Evolutionary conservation across 1,140 invertebrate species (phyloP), one percentile per base, ranked within the genome.

Genomic region (Thereuonema tuberculata): DNA sequence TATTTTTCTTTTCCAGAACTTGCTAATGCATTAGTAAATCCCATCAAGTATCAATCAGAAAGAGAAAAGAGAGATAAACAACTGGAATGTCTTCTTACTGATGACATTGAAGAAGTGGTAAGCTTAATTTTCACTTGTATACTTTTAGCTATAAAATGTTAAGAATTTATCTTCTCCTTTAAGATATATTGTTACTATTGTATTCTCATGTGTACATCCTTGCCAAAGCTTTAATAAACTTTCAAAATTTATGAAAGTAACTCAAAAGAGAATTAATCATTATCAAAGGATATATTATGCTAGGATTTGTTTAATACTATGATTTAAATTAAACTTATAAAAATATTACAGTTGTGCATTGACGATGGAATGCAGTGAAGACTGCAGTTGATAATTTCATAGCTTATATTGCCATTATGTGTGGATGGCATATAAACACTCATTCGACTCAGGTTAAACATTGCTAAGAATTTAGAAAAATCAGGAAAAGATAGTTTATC

Each of bases 11-110:
- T 64, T 67, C 9, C 65, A 61, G 92, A 94, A 69, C 84, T 98
- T 71, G 96, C 96, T 2, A 93, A 98, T 72, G 94, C 94, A 2
- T 73, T 99, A 59, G 93, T 93, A 12, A 98, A 98, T 77, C 96
- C 95, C 0, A 94, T 96, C 62, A 95, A 96, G 69, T 97, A 94
- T 75, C 89, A 97, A 71, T 93, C 87, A 67, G 88, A 93, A 73
- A 72, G 87, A 61, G 92, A 98, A 67, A 97, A 95, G 72, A 81
- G 93, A 24, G 83, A 85, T 23, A 85, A 93, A 68, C 93, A 96
- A 70, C 77, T 98, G 62, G 83, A n/a, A n/a, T n/a, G 87, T 0
- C 87, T 93, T 58, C 78, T 98, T 60, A 93, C 88, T 0, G 92
- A 94, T 65, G 88, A 88, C 50, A 79, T 82, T 57, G 75, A 78